phyloP scores from a whole-genome alignment of 1,140 invertebrate genomes.

The Drosophila subobscura region DNA sequence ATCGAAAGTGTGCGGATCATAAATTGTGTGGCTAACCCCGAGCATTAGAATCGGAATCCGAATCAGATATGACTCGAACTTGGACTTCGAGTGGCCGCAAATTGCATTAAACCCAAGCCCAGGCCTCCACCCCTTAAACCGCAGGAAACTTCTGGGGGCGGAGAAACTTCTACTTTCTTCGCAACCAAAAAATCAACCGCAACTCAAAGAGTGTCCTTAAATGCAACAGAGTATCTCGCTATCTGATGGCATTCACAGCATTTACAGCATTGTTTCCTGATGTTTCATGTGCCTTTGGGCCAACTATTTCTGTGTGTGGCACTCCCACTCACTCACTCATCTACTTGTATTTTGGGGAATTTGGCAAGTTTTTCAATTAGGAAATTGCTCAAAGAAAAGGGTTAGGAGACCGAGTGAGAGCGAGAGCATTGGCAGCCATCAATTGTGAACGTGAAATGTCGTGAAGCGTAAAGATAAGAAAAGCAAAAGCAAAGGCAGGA shows the following conservation, averaged over 20 bases:
- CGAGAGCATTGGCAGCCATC: slow-evolving; percentile 38
- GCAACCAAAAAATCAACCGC: slow-evolving; percentile 50
- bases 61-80: slow-evolving; percentile 7
- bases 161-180: slow-evolving; percentile 35
- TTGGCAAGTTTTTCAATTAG: slow-evolving; percentile 73
- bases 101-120: slow-evolving; percentile 43
- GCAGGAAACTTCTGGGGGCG: slow-evolving; percentile 53
- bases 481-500: slow-evolving; percentile 1
- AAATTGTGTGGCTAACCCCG: slow-evolving; percentile 45
- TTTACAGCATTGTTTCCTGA: slow-evolving; percentile 66
- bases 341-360: too few relatives aligned
- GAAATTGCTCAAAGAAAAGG: slow-evolving; percentile 50
- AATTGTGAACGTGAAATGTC: slow-evolving; percentile 43
- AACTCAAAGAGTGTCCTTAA: slow-evolving; percentile 28
- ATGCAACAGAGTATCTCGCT: slow-evolving; percentile 41
- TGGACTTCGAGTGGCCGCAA: slow-evolving; percentile 1
- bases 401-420: slow-evolving; percentile 13
- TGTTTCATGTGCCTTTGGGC: slow-evolving; percentile 28
- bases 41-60: slow-evolving; percentile 3
- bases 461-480: slow-evolving; percentile 70
- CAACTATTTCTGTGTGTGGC: slow-evolving; percentile 54
- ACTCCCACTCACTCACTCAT: too few relatives aligned
- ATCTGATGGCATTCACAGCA: slow-evolving; percentile 22
- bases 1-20: slow-evolving; percentile 59
- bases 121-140: slow-evolving; percentile 10